phyloP scores from a whole-genome alignment of 2,888 invertebrate genomes.

The Eristalinus sepulchralis region DNA sequence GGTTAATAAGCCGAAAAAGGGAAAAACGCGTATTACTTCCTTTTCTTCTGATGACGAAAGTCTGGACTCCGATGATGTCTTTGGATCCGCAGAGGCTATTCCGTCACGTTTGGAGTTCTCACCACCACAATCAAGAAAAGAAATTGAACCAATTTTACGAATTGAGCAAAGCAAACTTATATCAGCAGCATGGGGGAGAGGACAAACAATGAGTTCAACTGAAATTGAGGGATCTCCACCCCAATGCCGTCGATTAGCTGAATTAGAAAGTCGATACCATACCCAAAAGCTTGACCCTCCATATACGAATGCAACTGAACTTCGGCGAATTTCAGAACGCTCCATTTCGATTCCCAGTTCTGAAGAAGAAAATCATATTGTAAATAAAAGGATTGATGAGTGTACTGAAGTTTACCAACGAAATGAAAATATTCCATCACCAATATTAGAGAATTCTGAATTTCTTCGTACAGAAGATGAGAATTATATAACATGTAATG shows the following conservation, averaged over 20 bases:
- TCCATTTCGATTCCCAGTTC: conserved; percentile 89
- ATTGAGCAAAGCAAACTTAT: conserved; percentile 87
- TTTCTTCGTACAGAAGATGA: conserved; percentile 84
- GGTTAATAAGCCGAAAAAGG: conserved; percentile 84
- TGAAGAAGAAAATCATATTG: conserved; percentile 86
- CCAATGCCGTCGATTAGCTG: conserved; percentile 85
- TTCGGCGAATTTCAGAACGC: conserved; percentile 87
- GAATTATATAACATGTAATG: conserved; percentile 78
- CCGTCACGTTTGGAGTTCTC: conserved; percentile 88
- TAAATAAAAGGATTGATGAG: conserved; percentile 83
- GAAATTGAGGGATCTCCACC: conserved; percentile 90
- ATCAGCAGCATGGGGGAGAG: conserved; percentile 85
- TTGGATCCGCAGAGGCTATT: conserved; percentile 88
- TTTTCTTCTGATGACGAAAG: conserved; percentile 90
- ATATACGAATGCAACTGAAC: conserved; percentile 85
- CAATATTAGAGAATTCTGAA: conserved; percentile 84
- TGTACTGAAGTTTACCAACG: conserved; percentile 84
- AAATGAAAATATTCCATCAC: conserved; percentile 85
- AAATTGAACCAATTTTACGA: conserved; percentile 88
- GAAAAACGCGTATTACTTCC: conserved; percentile 88
- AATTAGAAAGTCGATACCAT: conserved; percentile 85
- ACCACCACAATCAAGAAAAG: conserved; percentile 88
- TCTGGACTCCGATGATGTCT: conserved; percentile 89
- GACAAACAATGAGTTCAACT: conserved; percentile 89
- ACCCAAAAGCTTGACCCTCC: conserved; percentile 85